Conservation (phyloP, 1,140 invertebrate genomes). For the Drosophila arawakana region DNA sequence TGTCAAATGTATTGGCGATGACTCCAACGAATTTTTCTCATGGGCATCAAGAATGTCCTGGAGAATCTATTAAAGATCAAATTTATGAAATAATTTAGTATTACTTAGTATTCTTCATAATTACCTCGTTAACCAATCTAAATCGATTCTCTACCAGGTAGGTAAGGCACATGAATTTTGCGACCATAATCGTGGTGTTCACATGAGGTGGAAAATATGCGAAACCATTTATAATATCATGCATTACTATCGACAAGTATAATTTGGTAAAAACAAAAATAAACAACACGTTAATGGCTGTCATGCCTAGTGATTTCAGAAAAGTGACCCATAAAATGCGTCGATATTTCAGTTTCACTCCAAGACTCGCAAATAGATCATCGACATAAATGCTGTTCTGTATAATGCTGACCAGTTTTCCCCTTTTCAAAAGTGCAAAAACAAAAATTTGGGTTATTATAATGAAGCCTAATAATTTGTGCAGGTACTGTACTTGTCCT, state of each 20-base stretch:
- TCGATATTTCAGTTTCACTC: slow-evolving; percentile 75
- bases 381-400: slow-evolving; percentile 46
- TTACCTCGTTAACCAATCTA: slow-evolving; percentile 77
- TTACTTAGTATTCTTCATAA: neutral
- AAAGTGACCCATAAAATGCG: slow-evolving; percentile 65
- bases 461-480: too few relatives aligned
- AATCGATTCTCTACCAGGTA: slow-evolving; percentile 75
- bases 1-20: slow-evolving; percentile 75
- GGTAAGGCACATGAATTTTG: slow-evolving; percentile 79
- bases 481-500: too few relatives aligned
- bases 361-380: slow-evolving; percentile 73
- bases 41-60: slow-evolving; percentile 77
- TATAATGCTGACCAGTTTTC: too few relatives aligned
- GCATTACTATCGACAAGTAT: slow-evolving; percentile 22
- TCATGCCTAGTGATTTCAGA: slow-evolving; percentile 73
- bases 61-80: slow-evolving; percentile 53
- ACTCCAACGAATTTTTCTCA: slow-evolving; percentile 65
- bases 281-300: slow-evolving; percentile 75
- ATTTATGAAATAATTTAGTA: neutral
- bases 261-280: slow-evolving; percentile 69
- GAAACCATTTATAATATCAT: slow-evolving; percentile 37
- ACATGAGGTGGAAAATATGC: slow-evolving; percentile 78
- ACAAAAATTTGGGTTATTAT: too few relatives aligned
- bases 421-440: too few relatives aligned
- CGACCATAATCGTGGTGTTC: slow-evolving; percentile 79